Conservation (phyloP, 2,888 invertebrate genomes). For the Cerastoderma edule region DNA sequence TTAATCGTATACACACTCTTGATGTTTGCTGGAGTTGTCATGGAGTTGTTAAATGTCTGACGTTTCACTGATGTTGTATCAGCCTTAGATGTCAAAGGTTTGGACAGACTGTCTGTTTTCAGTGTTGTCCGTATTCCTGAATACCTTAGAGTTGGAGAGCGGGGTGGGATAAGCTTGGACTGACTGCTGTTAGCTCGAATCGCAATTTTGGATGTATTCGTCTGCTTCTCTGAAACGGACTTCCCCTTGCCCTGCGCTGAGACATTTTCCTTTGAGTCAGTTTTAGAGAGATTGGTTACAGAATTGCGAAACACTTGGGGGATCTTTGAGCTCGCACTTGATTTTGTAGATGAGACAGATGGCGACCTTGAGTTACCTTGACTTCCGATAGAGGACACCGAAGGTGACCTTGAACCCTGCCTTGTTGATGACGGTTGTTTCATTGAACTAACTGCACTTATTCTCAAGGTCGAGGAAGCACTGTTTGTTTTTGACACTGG, state of each 20-base stretch:
- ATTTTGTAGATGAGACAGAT: constrained; percentile 38
- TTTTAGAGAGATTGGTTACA: constrained; percentile 6
- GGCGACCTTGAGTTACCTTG: constrained; percentile 48
- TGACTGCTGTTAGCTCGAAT: background rate
- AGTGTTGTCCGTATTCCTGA: constrained; percentile 54
- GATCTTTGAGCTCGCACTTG: constrained; percentile 47
- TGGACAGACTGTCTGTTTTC: constrained; percentile 37
- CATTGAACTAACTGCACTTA: too few relatives aligned
- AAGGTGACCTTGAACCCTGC: constrained; percentile 37
- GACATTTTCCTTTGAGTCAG: constrained; percentile 19
- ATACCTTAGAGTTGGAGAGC: constrained; percentile 45
- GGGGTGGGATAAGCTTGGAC: constrained; percentile 44
- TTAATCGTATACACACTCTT: constrained; percentile 48
- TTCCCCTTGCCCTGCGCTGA: constrained; percentile 13
- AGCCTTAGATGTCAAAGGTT: constrained; percentile 13
- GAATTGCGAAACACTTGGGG: constrained; percentile 35
- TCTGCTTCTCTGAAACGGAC: background rate
- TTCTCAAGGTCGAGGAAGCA: too few relatives aligned
- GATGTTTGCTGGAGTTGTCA: constrained; percentile 18
- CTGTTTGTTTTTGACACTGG: constrained; percentile 6
- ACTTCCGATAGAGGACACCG: constrained; percentile 29
- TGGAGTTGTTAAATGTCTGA: constrained; percentile 14
- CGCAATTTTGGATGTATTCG: constrained; percentile 1
- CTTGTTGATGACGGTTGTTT: constrained; percentile 27
- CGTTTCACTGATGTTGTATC: constrained; percentile 8